Evolutionary conservation across 2,888 invertebrate genomes (phyloP).

Genomic region (Perithous albicinctus): DNA sequence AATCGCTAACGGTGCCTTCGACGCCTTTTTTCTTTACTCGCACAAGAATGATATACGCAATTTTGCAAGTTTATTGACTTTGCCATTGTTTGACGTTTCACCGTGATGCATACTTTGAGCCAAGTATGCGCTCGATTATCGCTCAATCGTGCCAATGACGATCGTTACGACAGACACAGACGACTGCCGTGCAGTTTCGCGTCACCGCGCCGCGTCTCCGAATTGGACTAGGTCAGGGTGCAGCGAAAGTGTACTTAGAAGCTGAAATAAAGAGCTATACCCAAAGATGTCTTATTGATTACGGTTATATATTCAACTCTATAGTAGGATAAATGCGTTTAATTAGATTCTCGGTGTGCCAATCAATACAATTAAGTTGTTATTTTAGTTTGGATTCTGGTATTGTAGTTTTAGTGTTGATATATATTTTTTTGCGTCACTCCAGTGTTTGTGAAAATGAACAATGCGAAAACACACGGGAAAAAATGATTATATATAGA

Average conservation of each 20-base stretch:
- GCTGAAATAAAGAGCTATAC: neutral
- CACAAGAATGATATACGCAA: neutral
- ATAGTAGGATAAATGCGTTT: too few relatives aligned
- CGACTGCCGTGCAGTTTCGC: neutral
- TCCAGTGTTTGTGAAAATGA: too few relatives aligned
- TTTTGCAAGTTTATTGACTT: neutral
- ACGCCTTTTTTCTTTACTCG: neutral
- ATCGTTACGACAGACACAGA: neutral
- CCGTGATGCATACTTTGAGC: neutral
- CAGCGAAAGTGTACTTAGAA: neutral
- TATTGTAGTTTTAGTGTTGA: too few relatives aligned
- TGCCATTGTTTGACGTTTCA: neutral
- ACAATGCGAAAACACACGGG: too few relatives aligned
- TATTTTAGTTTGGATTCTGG: too few relatives aligned
- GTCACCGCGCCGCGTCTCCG: neutral
- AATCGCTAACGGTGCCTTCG: neutral
- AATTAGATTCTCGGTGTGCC: too few relatives aligned
- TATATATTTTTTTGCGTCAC: too few relatives aligned
- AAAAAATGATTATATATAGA: too few relatives aligned
- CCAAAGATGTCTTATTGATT: neutral
- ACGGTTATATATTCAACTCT: neutral
- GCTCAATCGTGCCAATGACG: conserved; percentile 13
- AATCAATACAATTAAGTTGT: too few relatives aligned
- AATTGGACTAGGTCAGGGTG: conserved; percentile 51
- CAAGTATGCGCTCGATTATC: neutral